Base-by-base conservation (phyloP, 2,113 vertebrate genomes). In the Rhinichthys klamathensis region DNA sequence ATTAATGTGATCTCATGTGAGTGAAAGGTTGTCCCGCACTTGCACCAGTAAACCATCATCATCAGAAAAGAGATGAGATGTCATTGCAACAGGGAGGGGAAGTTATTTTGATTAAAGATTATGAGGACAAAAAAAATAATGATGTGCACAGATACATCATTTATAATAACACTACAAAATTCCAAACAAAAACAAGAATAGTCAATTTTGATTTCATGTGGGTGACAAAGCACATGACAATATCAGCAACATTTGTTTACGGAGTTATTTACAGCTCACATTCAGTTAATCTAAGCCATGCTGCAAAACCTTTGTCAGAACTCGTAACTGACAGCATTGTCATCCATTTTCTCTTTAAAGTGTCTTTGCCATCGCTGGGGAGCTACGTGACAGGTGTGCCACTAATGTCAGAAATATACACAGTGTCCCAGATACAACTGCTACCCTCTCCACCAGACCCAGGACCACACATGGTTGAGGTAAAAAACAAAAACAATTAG, bases 371-470 rank as follows among this genome's bases (percentile, higher is more conserved):
- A 5, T 90, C 90, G 16, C 12, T 74, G 41, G 92, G 93, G 54
- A 89, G 85, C 61, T 95, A 92, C 46, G 86, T 95, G 70, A 89
- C 90, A 3, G 95, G 95, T 69, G 30, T 94, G 73, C 88, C 91
- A 60, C 73, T 93, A 32, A 93, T 96, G 93, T 92, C 91, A 0
- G 89, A 90, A 4, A 46, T 90, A 65, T 92, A 94, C 49, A 30
- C 86, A 0, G 83, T 85, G 44, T 83, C 85, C 38, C 87, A 91
- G 27, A 82, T 89, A 4, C 90, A 85, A 0, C 84, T 89, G 1
- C 74, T 92, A 2, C 63, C 86, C 11, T 84, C 70, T 6, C 69
- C 85, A 61, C 91, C 92, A 10, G 92, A 92, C 54, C 70, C 81
- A 4, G 89, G 90, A 30, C 89, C 85, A 6, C 83, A n/a, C 2